These are phyloP conservation scores for Drosophila anomelani DNA, from an alignment of 2,888 invertebrate genomes.

Conservation along the genomic window DNA sequence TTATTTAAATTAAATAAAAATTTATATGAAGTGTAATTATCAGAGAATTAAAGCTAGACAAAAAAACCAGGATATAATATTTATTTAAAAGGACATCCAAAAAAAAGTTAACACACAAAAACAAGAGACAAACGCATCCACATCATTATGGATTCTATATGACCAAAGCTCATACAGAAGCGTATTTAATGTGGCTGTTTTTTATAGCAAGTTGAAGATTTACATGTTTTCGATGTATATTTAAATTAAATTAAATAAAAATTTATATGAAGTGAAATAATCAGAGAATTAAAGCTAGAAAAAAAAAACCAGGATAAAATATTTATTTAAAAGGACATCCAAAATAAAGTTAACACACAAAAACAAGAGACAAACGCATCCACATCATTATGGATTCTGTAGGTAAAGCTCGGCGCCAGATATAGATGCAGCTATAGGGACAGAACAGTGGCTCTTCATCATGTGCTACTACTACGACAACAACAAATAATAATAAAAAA, in stretches of 20 bases:
- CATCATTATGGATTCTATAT: slow-evolving; percentile 61
- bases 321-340: neutral
- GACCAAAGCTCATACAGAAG: neutral
- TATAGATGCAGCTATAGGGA: slow-evolving; percentile 17
- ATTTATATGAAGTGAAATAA: neutral
- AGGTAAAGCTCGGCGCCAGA: slow-evolving; percentile 10
- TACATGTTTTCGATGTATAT: too few relatives aligned
- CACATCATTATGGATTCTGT: slow-evolving; percentile 60
- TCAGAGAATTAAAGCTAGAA: neutral
- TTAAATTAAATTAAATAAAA: neutral
- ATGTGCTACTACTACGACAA: slow-evolving; percentile 16
- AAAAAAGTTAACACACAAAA: neutral
- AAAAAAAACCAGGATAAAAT: neutral
- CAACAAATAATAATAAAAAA: slow-evolving; percentile 9
- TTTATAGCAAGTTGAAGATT: neutral
- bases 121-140: slow-evolving; percentile 46
- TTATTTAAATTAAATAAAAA: neutral
- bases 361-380: slow-evolving; percentile 43
- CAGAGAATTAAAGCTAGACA: neutral
- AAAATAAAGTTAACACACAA: neutral
- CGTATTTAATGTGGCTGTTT: too few relatives aligned
- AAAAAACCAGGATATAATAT: too few relatives aligned
- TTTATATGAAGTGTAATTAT: neutral
- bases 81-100: neutral
- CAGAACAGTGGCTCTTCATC: slow-evolving; percentile 37